These are phyloP conservation scores for Xylophagus ater DNA, from an alignment of 2,888 invertebrate species.

Conservation along the genomic window DNA sequence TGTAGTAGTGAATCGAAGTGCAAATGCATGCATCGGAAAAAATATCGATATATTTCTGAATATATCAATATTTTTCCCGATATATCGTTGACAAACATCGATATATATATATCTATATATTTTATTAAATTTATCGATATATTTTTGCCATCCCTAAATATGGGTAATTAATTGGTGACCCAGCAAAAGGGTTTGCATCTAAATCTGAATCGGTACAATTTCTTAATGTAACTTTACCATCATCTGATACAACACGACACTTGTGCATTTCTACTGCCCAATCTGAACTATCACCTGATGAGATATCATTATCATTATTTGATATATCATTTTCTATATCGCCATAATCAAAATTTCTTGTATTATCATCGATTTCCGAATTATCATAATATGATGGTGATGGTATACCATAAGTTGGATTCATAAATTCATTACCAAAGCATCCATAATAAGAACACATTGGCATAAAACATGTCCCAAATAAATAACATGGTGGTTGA, in stretches of 20 bases:
- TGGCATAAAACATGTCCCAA: conserved; percentile 12
- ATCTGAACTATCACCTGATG: conserved; percentile 1
- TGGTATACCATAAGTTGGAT: conserved; percentile 17
- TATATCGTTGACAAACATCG: no score
- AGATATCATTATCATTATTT: conserved; percentile 1
- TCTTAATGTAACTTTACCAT: conserved; percentile 12
- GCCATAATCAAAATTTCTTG: not conserved
- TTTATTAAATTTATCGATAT: no score
- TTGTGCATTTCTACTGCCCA: conserved; percentile 10
- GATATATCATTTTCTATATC: not conserved
- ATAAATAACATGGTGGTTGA: conserved; percentile 16
- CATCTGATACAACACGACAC: conserved; percentile 12
- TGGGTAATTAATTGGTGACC: conserved; percentile 2
- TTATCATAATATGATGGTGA: not conserved
- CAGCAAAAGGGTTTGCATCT: conserved; percentile 12
- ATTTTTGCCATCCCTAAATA: no score
- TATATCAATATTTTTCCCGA: no score
- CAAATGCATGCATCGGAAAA: no score
- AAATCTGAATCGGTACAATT: conserved; percentile 13
- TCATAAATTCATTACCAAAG: conserved; percentile 9
- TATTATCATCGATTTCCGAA: not conserved
- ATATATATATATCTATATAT: no score
- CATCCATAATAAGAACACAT: conserved; percentile 12
- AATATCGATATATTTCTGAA: no score
- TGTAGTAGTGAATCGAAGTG: no score